phyloP scores from a whole-genome alignment of 30 jellyfish, hydroid and myxozoan genomes.

The Catostylus mosaicus region DNA sequence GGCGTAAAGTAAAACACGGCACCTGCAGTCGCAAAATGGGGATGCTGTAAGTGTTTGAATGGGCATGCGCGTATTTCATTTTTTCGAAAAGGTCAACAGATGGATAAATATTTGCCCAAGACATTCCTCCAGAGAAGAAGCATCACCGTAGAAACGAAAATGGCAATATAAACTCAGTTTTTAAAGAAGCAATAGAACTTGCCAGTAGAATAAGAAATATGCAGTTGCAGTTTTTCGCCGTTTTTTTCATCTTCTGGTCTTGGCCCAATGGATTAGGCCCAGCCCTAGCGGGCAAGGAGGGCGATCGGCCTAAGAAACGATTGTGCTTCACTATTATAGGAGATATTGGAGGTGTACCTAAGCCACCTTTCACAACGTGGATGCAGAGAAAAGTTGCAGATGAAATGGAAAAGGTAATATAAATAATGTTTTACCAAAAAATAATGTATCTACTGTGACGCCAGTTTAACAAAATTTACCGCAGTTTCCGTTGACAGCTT shows the following conservation, averaged over 20 bases:
- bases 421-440: neutral
- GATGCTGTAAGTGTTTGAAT: neutral
- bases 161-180: neutral
- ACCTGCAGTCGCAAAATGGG: conserved; percentile 9
- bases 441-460: neutral
- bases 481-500: no score
- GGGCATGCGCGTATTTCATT: conserved; percentile 23
- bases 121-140: conserved; percentile 1
- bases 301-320: conserved; percentile 1
- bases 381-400: conserved; percentile 86
- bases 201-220: neutral
- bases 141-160: neutral
- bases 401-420: conserved; percentile 86
- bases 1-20: conserved; percentile 25
- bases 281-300: neutral
- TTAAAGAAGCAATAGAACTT: neutral
- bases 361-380: conserved; percentile 87
- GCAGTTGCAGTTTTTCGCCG: conserved; percentile 7
- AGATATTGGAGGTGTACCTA: conserved; percentile 93
- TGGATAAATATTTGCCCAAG: neutral
- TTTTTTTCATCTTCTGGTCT: neutral
- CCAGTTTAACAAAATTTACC: no score
- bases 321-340: conserved; percentile 88
- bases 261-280: conserved; percentile 24
- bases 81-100: neutral